Evolutionary conservation across 1,140 invertebrate genomes (phyloP).

Genomic region (Drosophila quadrilineata): DNA sequence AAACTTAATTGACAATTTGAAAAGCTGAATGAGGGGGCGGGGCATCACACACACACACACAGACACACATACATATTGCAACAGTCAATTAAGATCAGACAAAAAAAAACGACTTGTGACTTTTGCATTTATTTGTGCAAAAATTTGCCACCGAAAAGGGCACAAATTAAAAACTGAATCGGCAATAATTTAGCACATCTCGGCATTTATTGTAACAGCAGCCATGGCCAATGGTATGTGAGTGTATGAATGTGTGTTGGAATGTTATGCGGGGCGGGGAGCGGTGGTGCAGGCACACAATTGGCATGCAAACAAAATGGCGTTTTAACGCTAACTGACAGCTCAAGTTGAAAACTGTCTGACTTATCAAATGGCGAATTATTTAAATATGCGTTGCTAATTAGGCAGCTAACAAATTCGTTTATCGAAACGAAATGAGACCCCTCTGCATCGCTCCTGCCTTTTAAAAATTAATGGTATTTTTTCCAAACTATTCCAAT

Average conservation of each 20-base stretch:
- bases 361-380: conserved; percentile 80
- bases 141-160: conserved; percentile 63
- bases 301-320: conserved; percentile 71
- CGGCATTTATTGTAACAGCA: conserved; percentile 51
- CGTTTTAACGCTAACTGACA: conserved; percentile 77
- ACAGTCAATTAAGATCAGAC: conserved; percentile 65
- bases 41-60: no score
- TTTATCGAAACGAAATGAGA: conserved; percentile 34
- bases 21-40: conserved; percentile 21
- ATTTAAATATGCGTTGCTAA: conserved; percentile 80
- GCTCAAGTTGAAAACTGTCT: conserved; percentile 80
- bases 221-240: neutral
- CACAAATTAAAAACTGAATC: conserved; percentile 76
- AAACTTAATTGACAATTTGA: conserved; percentile 80
- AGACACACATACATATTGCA: conserved; percentile 30
- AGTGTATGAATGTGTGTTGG: neutral
- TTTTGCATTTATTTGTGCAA: conserved; percentile 72
- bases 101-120: conserved; percentile 39
- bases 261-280: neutral
- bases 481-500: no score
- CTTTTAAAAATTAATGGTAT: no score
- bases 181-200: conserved; percentile 76
- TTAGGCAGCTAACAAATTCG: conserved; percentile 73
- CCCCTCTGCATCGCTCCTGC: no score
- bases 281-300: neutral